phyloP scores from a whole-genome alignment of 2,113 vertebrate species.

The Ailurus styani region DNA sequence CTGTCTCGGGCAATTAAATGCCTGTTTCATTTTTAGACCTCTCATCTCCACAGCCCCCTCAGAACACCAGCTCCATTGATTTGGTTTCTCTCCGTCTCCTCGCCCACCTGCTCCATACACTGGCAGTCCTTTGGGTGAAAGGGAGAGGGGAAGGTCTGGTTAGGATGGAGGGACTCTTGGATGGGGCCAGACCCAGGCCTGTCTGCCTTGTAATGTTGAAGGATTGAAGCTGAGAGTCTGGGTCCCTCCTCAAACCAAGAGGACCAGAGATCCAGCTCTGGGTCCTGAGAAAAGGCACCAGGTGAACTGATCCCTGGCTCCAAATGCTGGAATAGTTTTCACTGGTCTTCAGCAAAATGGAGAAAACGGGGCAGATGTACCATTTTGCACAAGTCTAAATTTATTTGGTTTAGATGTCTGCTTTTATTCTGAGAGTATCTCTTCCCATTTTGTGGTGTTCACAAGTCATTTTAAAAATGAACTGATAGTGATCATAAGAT shows the following conservation, averaged over 20 bases:
- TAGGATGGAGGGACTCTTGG: not conserved
- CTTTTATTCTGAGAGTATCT: slow-evolving; percentile 34
- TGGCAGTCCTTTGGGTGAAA: not conserved
- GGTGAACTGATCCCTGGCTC: not conserved
- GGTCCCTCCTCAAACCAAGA: not conserved
- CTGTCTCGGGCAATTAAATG: not conserved
- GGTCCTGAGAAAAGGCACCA: not conserved
- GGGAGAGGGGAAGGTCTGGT: not conserved
- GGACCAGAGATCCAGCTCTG: not conserved
- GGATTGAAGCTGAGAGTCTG: not conserved
- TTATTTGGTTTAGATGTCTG: not conserved
- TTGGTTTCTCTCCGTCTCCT: not conserved
- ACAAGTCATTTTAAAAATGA: slow-evolving; percentile 64
- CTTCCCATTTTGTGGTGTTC: slow-evolving; percentile 47
- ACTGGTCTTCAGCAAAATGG: not conserved
- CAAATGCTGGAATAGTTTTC: not conserved
- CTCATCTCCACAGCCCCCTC: not conserved
- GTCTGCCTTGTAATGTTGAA: not conserved
- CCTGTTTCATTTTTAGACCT: slow-evolving; percentile 10
- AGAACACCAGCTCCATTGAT: not conserved
- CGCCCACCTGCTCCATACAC: not conserved
- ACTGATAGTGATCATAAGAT: slow-evolving; percentile 57
- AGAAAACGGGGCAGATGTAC: not conserved
- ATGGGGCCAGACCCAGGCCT: not conserved
- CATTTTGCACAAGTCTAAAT: slow-evolving; percentile 22